Evolutionary conservation across 2,113 vertebrate species (phyloP).

Genomic region (Erythrocebus patas): DNA sequence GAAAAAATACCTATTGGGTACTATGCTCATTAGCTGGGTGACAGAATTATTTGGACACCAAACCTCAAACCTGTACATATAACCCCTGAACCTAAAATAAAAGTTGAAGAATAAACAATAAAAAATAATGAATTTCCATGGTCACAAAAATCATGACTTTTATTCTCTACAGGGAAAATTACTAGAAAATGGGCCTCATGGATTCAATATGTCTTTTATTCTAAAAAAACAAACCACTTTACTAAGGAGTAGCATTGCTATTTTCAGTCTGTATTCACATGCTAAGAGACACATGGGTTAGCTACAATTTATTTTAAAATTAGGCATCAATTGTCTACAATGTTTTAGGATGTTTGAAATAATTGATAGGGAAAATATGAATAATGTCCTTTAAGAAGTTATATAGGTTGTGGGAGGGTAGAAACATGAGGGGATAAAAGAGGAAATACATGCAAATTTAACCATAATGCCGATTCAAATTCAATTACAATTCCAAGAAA

Average conservation of each 20-base stretch:
- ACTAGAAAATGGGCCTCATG: background rate
- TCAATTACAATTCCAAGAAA: background rate
- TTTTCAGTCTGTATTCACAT: background rate
- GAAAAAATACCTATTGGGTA: too few relatives aligned
- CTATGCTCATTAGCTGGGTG: too few relatives aligned
- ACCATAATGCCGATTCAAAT: background rate
- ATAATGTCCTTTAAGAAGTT: background rate
- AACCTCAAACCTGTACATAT: too few relatives aligned
- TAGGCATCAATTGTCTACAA: background rate
- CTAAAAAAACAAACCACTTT: background rate
- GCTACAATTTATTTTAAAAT: background rate
- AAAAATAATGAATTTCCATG: background rate
- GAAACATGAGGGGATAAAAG: background rate
- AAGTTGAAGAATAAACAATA: too few relatives aligned
- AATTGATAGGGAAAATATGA: background rate
- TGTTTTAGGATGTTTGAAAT: background rate
- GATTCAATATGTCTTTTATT: background rate
- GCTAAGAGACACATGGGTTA: background rate
- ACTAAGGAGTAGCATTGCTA: background rate
- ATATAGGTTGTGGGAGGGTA: background rate
- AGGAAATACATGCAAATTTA: background rate
- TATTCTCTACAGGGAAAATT: background rate
- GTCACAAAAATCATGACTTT: background rate
- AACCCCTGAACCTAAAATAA: too few relatives aligned
- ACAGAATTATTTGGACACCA: too few relatives aligned